phyloP scores from a whole-genome alignment of 1,140 invertebrate genomes.

The Dolichoris vasculosae region DNA sequence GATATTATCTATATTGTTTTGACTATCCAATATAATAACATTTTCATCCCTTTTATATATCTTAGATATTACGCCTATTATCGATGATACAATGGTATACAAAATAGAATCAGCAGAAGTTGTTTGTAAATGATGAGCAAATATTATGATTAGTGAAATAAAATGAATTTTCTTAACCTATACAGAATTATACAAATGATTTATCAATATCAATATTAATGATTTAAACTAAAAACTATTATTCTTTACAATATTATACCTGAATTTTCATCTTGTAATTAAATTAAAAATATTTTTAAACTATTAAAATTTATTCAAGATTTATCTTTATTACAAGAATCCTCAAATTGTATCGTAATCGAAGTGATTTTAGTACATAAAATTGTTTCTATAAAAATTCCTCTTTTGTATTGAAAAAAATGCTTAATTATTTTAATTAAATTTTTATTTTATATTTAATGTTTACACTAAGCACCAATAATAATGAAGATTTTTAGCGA shows the following conservation, averaged over 20 bases:
- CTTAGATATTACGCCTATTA: not conserved
- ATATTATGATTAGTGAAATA: slow-evolving; percentile 16
- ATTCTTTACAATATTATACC: not conserved
- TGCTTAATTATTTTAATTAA: not conserved
- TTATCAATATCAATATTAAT: not conserved
- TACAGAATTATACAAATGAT: not conserved
- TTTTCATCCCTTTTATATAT: not conserved
- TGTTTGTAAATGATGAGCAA: slow-evolving; percentile 1
- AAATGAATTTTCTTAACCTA: not conserved
- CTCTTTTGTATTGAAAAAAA: not conserved
- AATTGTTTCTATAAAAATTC: not conserved
- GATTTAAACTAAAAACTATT: too few relatives aligned
- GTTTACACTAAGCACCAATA: not conserved
- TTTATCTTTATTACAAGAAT: not conserved
- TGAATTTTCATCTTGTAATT: slow-evolving; percentile 6
- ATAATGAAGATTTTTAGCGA: slow-evolving; percentile 34
- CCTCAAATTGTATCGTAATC: not conserved
- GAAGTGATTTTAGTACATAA: not conserved
- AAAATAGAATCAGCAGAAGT: not conserved
- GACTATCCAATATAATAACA: not conserved
- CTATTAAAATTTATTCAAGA: not conserved
- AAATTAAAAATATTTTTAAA: not conserved
- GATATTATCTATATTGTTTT: not conserved
- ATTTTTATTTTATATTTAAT: not conserved
- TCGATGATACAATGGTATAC: not conserved